Base-by-base conservation (phyloP, 2,113 vertebrate genomes). In the Gymnobelideus leadbeateri region DNA sequence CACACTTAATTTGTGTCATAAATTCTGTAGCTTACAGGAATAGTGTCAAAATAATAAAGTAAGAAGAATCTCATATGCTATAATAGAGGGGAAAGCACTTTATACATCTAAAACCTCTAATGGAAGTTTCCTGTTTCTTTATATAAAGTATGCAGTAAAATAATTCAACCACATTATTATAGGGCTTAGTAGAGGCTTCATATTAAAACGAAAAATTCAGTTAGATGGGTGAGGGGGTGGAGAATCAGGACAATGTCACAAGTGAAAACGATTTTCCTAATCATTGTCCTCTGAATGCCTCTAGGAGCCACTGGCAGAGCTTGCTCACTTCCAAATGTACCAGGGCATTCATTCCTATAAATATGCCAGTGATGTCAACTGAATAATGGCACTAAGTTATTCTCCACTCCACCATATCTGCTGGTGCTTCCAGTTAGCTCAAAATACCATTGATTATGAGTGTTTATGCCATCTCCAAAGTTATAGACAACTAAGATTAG, bases 91-190 rank as follows among this genome's bases (percentile, higher is more conserved):
- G 3, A 92, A 23, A 51, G 93, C 55, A 95, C 91, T 43, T 95
- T 37, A 26, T 2, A 96, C 96, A 93, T 93, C n/a, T 10, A 93
- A 98, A 97, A n/a, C 61, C 47, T 94, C 95, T 57, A 91, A 6
- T 54, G 95, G 50, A 92, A 96, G 97, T 94, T 96, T 97, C 96
- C 89, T 97, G 97, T 95, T 97, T 97, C 61, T 24, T 95, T 96
- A 94, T 96, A 96, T 95, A 5, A 94, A 92, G 94, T 91, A 96
- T 91, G 97, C 92, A 97, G 94, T 91, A 96, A 89, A 95, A 91
- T 52, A 47, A 96, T 61, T 94, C 94, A 94, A 92, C 90, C 91
- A 97, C 57, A 95, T 89, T 92, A 96, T 2, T 91, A 0, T 0
- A 54, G 90, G 47, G 89, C 95, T 92, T 3, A 37, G 77, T 57